Evolutionary conservation across 2,113 vertebrate genomes (phyloP), one percentile per base, ranked within the genome.

Genomic region (Alaudala cheleensis): DNA sequence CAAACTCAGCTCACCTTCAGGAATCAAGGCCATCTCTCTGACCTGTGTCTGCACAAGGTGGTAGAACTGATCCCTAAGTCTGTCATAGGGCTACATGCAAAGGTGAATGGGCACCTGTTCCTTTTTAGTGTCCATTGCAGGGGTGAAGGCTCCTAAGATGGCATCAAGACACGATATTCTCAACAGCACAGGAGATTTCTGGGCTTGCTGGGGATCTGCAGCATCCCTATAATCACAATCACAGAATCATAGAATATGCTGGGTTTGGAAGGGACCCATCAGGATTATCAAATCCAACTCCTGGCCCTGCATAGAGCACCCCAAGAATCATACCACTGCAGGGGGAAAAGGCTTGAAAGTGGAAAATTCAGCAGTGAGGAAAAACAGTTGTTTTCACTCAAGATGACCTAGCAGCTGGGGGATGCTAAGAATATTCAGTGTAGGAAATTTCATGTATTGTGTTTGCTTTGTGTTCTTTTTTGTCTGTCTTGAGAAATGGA

Each of bases 81-180:
- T 79, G 31, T 40, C 42, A 51, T 0, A 19, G 4, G 1, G 77
- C 45, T 64, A 47, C 24, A 20, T 1, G 3, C 11, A 64, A 45
- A 0, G 1, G 18, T n/a, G 26, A 87, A 31, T 10, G 17, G 50
- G 49, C 49, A 82, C 26, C 16, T 6, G 1, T 2, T 67, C 82
- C 69, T 69, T 37, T 13, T 70, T 33, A 40, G 25, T 45, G 28
- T 17, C 11, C 31, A 7, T 9, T 57, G 33, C 71, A 61, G 7
- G 17, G 19, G 6, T 1, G 1, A 91, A 95, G 56, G 25, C 20
- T 62, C 10, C 28, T 0, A 1, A 58, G 39, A 42, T 26, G 11
- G 79, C 0, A 20, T 14, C 19, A 65, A 69, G 47, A 45, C 34
- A 86, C 0, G 0, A 44, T 17, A 51, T 2, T 79, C 56, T 67